Evolutionary conservation across 30 jellyfish, hydroid and myxozoan species (phyloP).

Genomic region (Sanderia malayensis): DNA sequence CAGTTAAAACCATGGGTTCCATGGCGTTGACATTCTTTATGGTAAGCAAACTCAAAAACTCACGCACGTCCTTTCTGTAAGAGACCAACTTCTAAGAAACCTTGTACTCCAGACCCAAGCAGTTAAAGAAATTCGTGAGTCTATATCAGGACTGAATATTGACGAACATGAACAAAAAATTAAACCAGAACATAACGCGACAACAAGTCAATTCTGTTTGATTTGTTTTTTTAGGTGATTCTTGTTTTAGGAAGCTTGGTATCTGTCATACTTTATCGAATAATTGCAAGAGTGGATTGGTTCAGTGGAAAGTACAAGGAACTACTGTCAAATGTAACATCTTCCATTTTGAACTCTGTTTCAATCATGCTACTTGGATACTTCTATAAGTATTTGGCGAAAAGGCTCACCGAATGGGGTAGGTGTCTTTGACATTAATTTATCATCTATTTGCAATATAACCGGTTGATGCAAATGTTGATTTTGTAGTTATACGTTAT

Average conservation of each 20-base stretch:
- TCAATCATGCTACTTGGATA: constrained; percentile 78
- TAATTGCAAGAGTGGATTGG: constrained; percentile 88
- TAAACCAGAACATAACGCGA: too few relatives aligned
- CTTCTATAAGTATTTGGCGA: constrained; percentile 64
- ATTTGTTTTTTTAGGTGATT: constrained; percentile 44
- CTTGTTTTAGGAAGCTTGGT: constrained; percentile 76
- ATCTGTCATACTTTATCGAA: constrained; percentile 65
- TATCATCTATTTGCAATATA: too few relatives aligned
- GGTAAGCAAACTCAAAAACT: constrained; percentile 53
- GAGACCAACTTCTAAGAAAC: too few relatives aligned
- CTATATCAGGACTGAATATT: too few relatives aligned
- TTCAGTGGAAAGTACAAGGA: constrained; percentile 43
- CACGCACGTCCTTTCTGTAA: too few relatives aligned
- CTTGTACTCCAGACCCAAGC: too few relatives aligned
- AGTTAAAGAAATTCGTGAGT: too few relatives aligned
- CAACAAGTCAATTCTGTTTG: not conserved
- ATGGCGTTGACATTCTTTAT: constrained; percentile 61
- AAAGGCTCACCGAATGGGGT: constrained; percentile 91
- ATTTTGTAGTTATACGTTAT: too few relatives aligned
- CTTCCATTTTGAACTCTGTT: constrained; percentile 76
- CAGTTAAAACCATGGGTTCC: constrained; percentile 80
- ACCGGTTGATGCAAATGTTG: too few relatives aligned
- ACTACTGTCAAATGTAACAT: constrained; percentile 56
- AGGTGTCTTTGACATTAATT: constrained; percentile 8
- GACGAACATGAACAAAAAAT: too few relatives aligned